A percentile compares a stretch with the other conserved stretches of the same genome.
These are phyloP conservation scores for Crocidura indochinensis DNA, from an alignment of 2,797 vertebrate species.

Conservation along the genomic window DNA sequence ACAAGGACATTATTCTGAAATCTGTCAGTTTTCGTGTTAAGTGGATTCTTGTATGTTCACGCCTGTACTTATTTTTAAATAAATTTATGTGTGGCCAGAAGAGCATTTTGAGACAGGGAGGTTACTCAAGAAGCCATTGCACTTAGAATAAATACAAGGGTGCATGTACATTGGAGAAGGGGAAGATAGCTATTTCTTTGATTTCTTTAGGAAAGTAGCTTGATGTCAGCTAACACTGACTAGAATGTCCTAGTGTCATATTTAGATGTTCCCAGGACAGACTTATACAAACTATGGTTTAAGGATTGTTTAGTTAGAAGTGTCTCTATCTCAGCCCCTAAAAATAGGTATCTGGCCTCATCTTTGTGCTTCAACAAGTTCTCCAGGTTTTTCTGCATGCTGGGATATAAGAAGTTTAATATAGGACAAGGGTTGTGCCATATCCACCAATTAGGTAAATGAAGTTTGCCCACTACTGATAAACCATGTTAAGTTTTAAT, in stretches of 20 bases:
- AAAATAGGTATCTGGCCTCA: background rate
- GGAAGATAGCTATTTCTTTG: constrained; percentile 7
- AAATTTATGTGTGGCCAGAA: constrained; percentile 72
- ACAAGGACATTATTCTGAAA: constrained; percentile 36
- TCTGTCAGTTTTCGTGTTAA: constrained; percentile 71
- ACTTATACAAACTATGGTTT: background rate
- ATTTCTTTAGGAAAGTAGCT: background rate
- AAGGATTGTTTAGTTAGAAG: too few relatives aligned
- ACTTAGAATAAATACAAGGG: constrained; percentile 25
- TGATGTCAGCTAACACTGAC: background rate
- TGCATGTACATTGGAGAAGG: background rate
- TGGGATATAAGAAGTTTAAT: background rate
- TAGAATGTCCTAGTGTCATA: background rate
- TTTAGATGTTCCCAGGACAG: background rate
- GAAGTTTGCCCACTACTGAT: background rate
- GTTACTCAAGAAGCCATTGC: constrained; percentile 34
- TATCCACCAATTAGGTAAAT: background rate
- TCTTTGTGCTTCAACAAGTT: constrained; percentile 21
- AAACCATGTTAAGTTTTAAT: too few relatives aligned
- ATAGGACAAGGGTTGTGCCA: background rate
- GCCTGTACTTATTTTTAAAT: constrained; percentile 74
- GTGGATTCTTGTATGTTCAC: constrained; percentile 74
- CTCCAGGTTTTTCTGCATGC: background rate
- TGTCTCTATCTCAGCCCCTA: background rate
- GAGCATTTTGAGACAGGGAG: constrained; percentile 59